These are phyloP conservation scores for Distichodus sexfasciatus DNA, from an alignment of 2,797 vertebrate genomes.

Conservation along the genomic window DNA sequence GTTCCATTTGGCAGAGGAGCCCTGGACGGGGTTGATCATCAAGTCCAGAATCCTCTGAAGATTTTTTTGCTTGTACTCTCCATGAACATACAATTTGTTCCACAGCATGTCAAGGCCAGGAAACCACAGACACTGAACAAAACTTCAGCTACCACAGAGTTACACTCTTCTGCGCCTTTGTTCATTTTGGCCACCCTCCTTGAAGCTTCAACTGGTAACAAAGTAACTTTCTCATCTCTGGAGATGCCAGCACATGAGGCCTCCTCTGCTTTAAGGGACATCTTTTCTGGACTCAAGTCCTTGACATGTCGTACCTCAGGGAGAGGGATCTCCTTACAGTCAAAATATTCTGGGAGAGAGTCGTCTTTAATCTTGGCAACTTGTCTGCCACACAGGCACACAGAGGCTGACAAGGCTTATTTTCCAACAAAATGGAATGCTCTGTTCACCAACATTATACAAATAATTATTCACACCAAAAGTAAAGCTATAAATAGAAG, in stretches of 20 bases:
- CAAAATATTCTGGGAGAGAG: conserved; percentile 79
- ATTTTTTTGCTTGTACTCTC: conserved; percentile 80
- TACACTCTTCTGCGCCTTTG: conserved; percentile 80
- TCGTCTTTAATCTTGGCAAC: conserved; percentile 86
- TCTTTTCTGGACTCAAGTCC: conserved; percentile 80
- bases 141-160: conserved; percentile 72
- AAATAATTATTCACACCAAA: no score
- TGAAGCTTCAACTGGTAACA: conserved; percentile 94
- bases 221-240: conserved; percentile 84
- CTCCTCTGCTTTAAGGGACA: conserved; percentile 90
- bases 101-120: conserved; percentile 80
- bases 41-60: conserved; percentile 91
- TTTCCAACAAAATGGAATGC: conserved; percentile 81
- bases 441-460: conserved; percentile 83
- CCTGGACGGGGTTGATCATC: conserved; percentile 84
- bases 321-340: conserved; percentile 78
- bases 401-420: conserved; percentile 85
- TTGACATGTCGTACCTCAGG: conserved; percentile 79
- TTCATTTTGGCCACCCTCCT: conserved; percentile 87
- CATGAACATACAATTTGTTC: conserved; percentile 82
- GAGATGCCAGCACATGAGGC: conserved; percentile 83
- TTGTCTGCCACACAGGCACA: conserved; percentile 83
- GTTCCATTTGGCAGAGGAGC: conserved; percentile 88
- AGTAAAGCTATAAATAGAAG: fast-evolving
- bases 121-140: conserved; percentile 81